These are phyloP conservation scores for Pasiphila rectangulata DNA, from an alignment of 2,888 invertebrate species.

Conservation along the genomic window DNA sequence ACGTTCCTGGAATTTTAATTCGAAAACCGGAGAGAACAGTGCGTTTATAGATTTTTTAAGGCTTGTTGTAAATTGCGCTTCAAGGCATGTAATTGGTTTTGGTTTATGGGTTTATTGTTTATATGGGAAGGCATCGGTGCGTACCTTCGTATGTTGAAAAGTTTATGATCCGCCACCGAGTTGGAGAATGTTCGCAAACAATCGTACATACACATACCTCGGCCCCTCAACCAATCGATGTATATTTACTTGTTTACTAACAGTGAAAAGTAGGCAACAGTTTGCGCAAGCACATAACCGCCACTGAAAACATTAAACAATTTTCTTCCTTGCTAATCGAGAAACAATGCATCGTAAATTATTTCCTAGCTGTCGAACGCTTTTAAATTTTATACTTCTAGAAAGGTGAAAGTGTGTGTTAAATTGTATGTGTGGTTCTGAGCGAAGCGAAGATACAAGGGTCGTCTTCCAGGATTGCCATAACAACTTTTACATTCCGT, in stretches of 20 bases:
- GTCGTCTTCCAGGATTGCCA: conserved; percentile 12
- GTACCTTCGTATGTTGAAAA: conserved; percentile 39
- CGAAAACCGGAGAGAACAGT: conserved; percentile 27
- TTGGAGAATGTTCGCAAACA: conserved; percentile 43
- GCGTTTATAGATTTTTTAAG: conserved; percentile 36
- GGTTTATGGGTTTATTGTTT: conserved; percentile 62
- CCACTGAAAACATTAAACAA: conserved; percentile 30
- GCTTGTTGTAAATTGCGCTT: conserved; percentile 40
- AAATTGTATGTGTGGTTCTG: conserved; percentile 5
- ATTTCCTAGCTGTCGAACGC: conserved; percentile 20
- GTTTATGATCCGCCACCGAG: conserved; percentile 50
- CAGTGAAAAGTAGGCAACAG: conserved; percentile 26
- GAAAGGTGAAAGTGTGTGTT: conserved; percentile 17
- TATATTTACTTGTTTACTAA: conserved; percentile 32
- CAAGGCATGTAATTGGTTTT: conserved; percentile 74
- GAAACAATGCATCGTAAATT: conserved; percentile 31
- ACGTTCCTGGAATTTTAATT: conserved; percentile 29
- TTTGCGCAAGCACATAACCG: conserved; percentile 23
- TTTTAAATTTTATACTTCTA: conserved; percentile 19
- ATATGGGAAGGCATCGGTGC: conserved; percentile 55
- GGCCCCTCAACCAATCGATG: conserved; percentile 28
- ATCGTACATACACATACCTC: conserved; percentile 29
- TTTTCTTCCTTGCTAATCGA: conserved; percentile 27
- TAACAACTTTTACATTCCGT: conserved; percentile 18
- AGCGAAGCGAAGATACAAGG: conserved; percentile 7